Evolutionary conservation across 2,888 invertebrate species (phyloP).

Genomic region (Caenorhabditis sp.): DNA sequence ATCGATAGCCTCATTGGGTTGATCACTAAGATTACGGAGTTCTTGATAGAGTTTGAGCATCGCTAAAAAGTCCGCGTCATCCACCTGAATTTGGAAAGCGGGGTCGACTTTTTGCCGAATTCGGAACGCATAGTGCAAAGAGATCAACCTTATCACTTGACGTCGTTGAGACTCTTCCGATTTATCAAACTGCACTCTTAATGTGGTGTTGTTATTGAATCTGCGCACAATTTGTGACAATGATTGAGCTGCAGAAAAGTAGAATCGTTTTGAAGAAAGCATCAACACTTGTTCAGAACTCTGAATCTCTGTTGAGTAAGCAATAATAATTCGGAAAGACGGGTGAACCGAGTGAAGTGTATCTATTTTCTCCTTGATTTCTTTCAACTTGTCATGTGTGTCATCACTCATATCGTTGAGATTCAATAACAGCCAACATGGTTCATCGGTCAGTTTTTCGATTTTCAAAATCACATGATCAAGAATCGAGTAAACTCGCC

Average conservation of each 20-base stretch:
- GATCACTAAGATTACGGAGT: conserved; percentile 26
- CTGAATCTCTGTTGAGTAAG: conserved; percentile 22
- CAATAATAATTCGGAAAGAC: conserved; percentile 24
- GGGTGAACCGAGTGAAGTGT: conserved; percentile 19
- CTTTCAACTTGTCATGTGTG: conserved; percentile 8
- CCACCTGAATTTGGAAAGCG: conserved; percentile 14
- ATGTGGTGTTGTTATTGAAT: conserved; percentile 13
- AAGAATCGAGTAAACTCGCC: conserved; percentile 27
- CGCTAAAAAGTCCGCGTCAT: conserved; percentile 32
- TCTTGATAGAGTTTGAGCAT: conserved; percentile 25
- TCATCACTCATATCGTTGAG: conserved; percentile 11
- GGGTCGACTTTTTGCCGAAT: conserved; percentile 13
- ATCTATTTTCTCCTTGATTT: conserved; percentile 11
- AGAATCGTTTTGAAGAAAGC: conserved; percentile 16
- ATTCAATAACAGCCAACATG: conserved; percentile 27
- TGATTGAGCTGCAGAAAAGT: conserved; percentile 17
- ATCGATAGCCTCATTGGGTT: conserved; percentile 30
- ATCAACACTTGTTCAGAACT: conserved; percentile 24
- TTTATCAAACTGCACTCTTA: conserved; percentile 19
- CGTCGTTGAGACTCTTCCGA: conserved; percentile 25
- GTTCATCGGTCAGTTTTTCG: conserved; percentile 30
- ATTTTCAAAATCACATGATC: conserved; percentile 23
- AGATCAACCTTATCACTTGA: conserved; percentile 21
- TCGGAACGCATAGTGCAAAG: conserved; percentile 26
- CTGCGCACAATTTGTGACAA: conserved; percentile 15